phyloP scores from a whole-genome alignment of 1,140 invertebrate species.

The Maconellicoccus hirsutus region DNA sequence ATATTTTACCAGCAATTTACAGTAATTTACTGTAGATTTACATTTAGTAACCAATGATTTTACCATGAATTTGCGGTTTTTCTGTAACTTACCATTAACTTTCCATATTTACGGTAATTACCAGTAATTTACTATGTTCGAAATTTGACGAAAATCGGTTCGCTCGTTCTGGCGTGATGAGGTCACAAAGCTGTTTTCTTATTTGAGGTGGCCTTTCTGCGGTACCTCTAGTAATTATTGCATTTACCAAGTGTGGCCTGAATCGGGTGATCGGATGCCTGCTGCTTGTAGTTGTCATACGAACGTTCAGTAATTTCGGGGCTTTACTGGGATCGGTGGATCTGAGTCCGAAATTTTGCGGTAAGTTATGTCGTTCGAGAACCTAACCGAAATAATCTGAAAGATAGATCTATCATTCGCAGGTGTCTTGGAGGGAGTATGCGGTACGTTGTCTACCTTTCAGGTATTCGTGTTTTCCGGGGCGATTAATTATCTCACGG shows the following conservation, averaged over 20 bases:
- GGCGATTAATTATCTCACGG: not conserved
- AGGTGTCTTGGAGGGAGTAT: not conserved
- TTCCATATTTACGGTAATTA: too few species aligned
- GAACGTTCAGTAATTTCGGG: not conserved
- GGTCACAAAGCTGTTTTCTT: too few species aligned
- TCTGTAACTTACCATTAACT: too few species aligned
- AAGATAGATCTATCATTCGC: not conserved
- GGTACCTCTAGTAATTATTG: not conserved
- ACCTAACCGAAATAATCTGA: not conserved
- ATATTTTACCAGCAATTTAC: too few species aligned
- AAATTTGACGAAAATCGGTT: too few species aligned
- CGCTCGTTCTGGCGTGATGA: too few species aligned
- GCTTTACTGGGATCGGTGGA: not conserved
- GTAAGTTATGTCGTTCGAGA: not conserved
- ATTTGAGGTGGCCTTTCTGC: not conserved
- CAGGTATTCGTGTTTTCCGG: not conserved
- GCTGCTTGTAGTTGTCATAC: not conserved
- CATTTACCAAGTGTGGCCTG: not conserved
- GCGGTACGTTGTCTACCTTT: not conserved
- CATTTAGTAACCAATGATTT: too few species aligned
- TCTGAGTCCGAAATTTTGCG: constrained; percentile 13
- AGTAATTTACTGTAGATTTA: too few species aligned
- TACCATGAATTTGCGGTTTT: too few species aligned
- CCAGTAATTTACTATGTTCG: too few species aligned
- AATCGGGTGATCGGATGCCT: not conserved